A percentile compares a stretch with the other conserved stretches of the same genome.
These are phyloP conservation scores for Thaleichthys pacificus DNA, from an alignment of 2,797 vertebrate species.

Conservation along the genomic window DNA sequence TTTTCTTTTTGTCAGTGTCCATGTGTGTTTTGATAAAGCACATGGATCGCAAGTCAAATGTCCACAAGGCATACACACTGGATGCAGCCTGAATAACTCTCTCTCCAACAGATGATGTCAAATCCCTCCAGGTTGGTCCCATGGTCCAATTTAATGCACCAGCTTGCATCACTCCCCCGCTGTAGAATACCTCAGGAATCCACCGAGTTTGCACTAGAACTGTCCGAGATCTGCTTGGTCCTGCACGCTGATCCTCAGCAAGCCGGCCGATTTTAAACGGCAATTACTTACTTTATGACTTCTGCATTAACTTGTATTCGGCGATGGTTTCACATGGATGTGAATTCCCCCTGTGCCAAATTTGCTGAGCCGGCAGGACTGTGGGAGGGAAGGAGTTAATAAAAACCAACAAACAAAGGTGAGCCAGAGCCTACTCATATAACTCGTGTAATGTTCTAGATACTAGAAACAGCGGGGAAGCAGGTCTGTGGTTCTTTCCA, in stretches of 20 bases:
- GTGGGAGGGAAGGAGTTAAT: constrained; percentile 36
- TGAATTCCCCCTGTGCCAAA: constrained; percentile 28
- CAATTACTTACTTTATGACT: constrained; percentile 44
- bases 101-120: background rate
- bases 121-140: background rate
- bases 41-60: too few relatives aligned
- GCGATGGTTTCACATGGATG: constrained; percentile 29
- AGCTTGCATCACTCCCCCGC: background rate
- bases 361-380: constrained; percentile 22
- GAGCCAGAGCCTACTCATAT: constrained; percentile 13
- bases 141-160: background rate
- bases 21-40: too few relatives aligned
- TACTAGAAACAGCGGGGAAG: background rate
- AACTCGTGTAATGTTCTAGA: constrained; percentile 18
- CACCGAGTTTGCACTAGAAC: background rate
- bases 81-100: too few relatives aligned
- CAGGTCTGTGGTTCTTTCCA: background rate
- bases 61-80: background rate
- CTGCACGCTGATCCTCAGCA: constrained; percentile 7
- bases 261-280: constrained; percentile 27
- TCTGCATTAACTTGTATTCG: constrained; percentile 48
- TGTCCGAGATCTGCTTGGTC: constrained; percentile 17
- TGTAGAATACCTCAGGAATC: background rate
- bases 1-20: too few relatives aligned
- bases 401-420: constrained; percentile 48